These are phyloP conservation scores for Dromococcyx pavoninus DNA, from an alignment of 2,797 vertebrate genomes.

Conservation along the genomic window DNA sequence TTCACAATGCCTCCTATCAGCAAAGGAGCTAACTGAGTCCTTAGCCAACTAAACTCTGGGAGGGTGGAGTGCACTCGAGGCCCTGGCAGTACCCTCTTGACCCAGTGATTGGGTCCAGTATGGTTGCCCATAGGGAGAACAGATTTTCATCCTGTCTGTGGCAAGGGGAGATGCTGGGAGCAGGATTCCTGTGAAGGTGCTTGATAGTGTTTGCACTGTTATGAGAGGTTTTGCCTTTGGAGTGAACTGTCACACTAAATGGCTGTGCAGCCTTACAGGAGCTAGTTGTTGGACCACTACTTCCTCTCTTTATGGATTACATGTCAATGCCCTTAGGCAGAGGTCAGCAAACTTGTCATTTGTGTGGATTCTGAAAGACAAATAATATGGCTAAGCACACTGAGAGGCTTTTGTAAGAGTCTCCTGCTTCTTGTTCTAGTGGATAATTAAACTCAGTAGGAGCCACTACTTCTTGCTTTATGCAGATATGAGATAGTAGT, in stretches of 20 bases:
- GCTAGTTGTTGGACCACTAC: neutral
- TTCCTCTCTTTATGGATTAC: neutral
- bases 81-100: neutral
- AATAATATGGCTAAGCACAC: neutral
- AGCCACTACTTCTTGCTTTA: neutral
- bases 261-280: neutral
- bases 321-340: neutral
- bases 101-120: neutral
- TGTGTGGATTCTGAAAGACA: neutral
- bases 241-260: neutral
- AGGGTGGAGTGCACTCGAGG: neutral
- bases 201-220: neutral
- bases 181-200: neutral
- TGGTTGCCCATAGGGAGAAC: neutral
- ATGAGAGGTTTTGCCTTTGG: neutral
- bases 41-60: neutral
- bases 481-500: neutral
- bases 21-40: neutral
- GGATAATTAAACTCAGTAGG: neutral
- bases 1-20: neutral
- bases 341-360: neutral
- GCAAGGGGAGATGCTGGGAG: neutral
- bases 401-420: neutral
- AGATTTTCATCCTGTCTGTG: neutral
- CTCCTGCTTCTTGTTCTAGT: neutral